Conservation (phyloP, 2,797 vertebrate species). For the Peromyscus nudipes region DNA sequence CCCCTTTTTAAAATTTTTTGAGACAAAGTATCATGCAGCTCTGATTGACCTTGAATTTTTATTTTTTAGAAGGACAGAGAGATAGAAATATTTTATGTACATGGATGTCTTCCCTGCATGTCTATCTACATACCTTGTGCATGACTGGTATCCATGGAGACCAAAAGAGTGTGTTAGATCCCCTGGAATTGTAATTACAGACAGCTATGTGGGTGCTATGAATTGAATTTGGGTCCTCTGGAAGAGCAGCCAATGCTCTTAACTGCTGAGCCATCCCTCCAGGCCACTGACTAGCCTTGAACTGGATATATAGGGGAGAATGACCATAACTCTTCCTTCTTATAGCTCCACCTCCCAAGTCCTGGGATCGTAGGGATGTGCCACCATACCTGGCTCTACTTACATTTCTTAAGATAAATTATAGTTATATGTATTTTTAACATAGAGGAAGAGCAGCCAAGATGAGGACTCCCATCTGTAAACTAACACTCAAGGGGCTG, state of each 20-base stretch:
- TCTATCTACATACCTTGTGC: not conserved
- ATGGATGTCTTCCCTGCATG: not conserved
- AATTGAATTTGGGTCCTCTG: not conserved
- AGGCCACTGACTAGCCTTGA: not conserved
- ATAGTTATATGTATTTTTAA: not conserved
- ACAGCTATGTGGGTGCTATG: not conserved
- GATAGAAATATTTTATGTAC: not conserved
- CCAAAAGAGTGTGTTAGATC: not conserved
- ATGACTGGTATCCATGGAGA: not conserved
- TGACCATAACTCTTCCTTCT: not conserved
- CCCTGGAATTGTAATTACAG: not conserved
- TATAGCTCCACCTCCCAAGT: not conserved
- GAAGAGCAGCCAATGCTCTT: not conserved
- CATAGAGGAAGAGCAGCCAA: slow-evolving; percentile 11
- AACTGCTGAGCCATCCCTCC: not conserved
- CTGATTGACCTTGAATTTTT: not conserved
- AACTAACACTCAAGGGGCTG: not conserved
- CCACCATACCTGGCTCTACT: not conserved
- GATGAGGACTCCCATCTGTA: not conserved
- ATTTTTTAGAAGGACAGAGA: not conserved
- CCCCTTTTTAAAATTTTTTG: not conserved
- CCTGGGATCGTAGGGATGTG: not conserved
- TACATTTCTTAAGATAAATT: slow-evolving; percentile 4
- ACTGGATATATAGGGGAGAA: not conserved
- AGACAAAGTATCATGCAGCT: not conserved